phyloP scores from a whole-genome alignment of 2,797 vertebrate species.

The Alectoris magna region DNA sequence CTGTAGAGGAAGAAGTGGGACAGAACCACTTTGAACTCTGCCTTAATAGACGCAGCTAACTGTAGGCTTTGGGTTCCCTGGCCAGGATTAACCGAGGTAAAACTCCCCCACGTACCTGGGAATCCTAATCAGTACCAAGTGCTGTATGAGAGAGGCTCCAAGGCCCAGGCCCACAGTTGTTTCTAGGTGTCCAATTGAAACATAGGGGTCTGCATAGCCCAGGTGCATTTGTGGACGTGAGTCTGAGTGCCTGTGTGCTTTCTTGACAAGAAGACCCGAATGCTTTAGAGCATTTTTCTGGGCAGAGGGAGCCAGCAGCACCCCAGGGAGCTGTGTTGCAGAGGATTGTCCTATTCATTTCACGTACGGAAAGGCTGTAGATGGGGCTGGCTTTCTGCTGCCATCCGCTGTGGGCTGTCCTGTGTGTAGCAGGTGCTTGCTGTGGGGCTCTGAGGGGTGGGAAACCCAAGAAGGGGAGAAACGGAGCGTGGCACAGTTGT shows the following conservation, averaged over 20 bases:
- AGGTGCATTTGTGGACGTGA: background rate
- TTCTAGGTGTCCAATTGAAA: background rate
- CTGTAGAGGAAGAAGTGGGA: background rate
- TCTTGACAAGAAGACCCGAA: background rate
- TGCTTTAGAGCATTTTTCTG: conserved; percentile 53
- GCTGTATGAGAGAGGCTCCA: conserved; percentile 9
- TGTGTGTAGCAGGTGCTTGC: background rate
- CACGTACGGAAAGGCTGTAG: background rate
- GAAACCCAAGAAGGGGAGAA: too few species aligned
- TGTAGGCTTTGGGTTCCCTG: conserved; percentile 20
- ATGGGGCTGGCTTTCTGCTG: background rate
- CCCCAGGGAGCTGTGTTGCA: background rate
- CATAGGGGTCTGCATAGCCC: background rate
- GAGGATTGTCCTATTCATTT: conserved; percentile 48
- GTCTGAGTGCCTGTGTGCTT: background rate
- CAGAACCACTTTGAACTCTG: conserved; percentile 48
- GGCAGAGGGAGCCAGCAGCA: background rate
- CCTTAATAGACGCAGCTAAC: conserved; percentile 49
- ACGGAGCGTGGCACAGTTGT: background rate
- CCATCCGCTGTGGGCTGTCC: accelerated
- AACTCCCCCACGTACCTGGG: conserved; percentile 56
- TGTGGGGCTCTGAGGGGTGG: accelerated
- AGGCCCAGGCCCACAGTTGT: background rate
- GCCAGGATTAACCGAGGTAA: conserved; percentile 49
- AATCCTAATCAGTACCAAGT: background rate